Evolutionary conservation across 2,888 invertebrate genomes (phyloP), one percentile per base, ranked within the genome.

Genomic region (Smittia sp.): DNA sequence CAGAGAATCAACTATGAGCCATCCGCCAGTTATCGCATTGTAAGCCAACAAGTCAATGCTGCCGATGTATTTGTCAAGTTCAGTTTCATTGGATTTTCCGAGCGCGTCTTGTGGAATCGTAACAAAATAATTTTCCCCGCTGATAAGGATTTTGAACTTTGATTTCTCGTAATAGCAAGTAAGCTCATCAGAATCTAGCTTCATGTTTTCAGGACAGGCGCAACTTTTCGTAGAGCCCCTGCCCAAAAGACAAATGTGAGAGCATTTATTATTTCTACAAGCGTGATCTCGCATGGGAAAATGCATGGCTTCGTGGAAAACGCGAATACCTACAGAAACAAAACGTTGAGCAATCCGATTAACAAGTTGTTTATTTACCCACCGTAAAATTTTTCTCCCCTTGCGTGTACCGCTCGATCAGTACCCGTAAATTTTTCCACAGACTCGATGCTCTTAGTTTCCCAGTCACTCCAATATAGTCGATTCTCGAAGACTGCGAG

Each of bases 401-500:
- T n/a, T 0, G 86, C 79, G 1, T 90, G 70, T 0, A 86, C 84
- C 15, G 83, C 81, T 76, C 85, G 86, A 75, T 88, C 80, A 77
- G 88, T 88, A 0, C 91, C 91, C 0, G 87, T 88, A 77, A 92
- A 87, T 79, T 96, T 96, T 79, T 94, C 86, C 69, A 90, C 90
- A 0, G 87, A 87, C 77, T 91, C 88, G 9, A 96, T 86, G 32
- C 90, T 88, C 77, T 88, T 88, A 0, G 90, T 88, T 0, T 85
- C 84, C 92, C 92, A 93, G 80, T 98, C 96, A 62, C 93, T 93
- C 94, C 95, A 98, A 82, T 89, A 98, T 0, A 98, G 80, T 1
- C 86, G 86, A 81, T 94, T 90, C 82, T 96, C 96, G 80, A 96
- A 96, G 0, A 97, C 88, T 0, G 92, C 87, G 75, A 97, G 84